These are phyloP conservation scores for Haliclystus octoradiatus DNA, from an alignment of 30 jellyfish, hydroid and myxozoan species.

Conservation along the genomic window DNA sequence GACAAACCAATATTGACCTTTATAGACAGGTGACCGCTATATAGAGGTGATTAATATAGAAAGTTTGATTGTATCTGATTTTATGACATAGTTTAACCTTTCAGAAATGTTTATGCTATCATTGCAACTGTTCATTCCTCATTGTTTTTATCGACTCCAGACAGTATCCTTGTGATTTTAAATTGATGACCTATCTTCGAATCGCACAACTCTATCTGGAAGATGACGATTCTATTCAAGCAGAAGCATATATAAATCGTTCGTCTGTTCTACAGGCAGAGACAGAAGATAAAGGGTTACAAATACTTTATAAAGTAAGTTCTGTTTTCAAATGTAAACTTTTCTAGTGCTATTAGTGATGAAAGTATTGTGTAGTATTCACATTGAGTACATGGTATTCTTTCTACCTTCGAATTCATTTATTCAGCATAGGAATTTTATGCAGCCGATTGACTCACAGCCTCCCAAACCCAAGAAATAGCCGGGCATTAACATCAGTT, in stretches of 20 bases:
- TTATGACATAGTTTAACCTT: no score
- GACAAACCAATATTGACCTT: no score
- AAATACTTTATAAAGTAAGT: conserved; percentile 50
- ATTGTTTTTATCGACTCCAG: conserved; percentile 10
- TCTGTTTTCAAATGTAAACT: neutral
- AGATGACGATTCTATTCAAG: conserved; percentile 84
- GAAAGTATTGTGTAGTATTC: neutral
- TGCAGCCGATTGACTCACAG: neutral
- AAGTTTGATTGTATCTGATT: no score
- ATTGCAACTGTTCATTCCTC: no score
- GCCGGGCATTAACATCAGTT: neutral
- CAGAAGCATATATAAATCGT: conserved; percentile 71
- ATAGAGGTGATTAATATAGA: no score
- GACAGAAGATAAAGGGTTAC: conserved; percentile 27
- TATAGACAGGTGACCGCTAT: no score
- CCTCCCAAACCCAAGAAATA: no score
- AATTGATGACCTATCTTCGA: conserved; percentile 52
- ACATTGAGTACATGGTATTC: neutral
- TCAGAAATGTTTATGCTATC: no score
- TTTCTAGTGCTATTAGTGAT: neutral
- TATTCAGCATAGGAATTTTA: neutral
- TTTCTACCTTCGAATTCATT: neutral
- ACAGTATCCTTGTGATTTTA: conserved; percentile 60
- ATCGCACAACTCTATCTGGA: conserved; percentile 79
- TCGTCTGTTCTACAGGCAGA: conserved; percentile 73